Evolutionary conservation across 2,113 vertebrate genomes (phyloP).

Genomic region (Addax nasomaculatus): DNA sequence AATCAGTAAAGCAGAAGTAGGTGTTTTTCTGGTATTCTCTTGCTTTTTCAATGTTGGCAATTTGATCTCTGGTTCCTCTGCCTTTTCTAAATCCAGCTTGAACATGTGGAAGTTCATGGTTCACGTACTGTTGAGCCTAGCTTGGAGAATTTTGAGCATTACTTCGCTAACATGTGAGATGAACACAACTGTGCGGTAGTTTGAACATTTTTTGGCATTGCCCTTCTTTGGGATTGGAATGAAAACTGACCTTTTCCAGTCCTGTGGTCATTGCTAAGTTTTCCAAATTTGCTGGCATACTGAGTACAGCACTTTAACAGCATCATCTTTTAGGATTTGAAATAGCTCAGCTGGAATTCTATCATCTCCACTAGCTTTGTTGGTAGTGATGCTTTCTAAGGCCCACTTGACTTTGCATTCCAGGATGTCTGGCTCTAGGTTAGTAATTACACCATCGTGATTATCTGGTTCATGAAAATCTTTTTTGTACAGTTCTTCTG

Average conservation of each 20-base stretch:
- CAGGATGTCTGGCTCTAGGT: not conserved
- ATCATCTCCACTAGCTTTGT: not conserved
- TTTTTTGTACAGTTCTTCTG: not conserved
- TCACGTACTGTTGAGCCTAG: not conserved
- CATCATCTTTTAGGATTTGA: not conserved
- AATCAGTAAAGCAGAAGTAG: not conserved
- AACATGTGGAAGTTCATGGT: not conserved
- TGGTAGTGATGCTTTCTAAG: not conserved
- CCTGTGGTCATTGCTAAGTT: not conserved
- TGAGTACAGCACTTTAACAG: not conserved
- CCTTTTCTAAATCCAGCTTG: not conserved
- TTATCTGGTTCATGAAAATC: not conserved
- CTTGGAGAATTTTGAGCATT: not conserved
- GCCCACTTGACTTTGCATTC: not conserved
- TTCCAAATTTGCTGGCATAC: not conserved
- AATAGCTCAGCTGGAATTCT: not conserved
- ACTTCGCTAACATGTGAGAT: not conserved
- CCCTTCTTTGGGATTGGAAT: not conserved
- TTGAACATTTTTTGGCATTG: not conserved
- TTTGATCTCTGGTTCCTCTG: not conserved
- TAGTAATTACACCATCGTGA: not conserved
- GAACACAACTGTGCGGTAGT: accelerated
- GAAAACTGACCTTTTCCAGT: not conserved
- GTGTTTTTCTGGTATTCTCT: not conserved
- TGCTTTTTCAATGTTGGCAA: not conserved